Conservation (phyloP, 2,113 vertebrate genomes). For the Etheostoma cragini region DNA sequence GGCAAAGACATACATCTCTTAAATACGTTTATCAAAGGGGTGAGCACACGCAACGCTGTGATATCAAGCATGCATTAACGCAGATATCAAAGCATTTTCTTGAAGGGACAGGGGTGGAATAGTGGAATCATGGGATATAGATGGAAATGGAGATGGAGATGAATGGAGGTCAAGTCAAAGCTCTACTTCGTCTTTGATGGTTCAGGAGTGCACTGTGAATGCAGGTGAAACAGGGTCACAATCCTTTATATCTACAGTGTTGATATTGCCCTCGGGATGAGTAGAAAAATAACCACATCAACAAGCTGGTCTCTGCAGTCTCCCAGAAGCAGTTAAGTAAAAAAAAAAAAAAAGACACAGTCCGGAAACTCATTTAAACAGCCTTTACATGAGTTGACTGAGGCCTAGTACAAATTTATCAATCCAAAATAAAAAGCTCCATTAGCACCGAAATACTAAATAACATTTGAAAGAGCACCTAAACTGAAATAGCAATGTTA, state of each 20-base stretch:
- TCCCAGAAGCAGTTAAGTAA: constrained; percentile 12
- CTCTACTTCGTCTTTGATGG: constrained; percentile 1
- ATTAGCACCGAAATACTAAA: constrained; percentile 10
- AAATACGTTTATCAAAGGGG: constrained; percentile 82
- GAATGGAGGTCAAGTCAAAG: constrained; percentile 53
- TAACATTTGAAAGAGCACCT: constrained; percentile 7
- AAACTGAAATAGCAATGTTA: constrained; percentile 28
- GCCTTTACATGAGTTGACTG: background rate
- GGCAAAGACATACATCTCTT: constrained; percentile 71
- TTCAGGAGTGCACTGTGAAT: constrained; percentile 4
- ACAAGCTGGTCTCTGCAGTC: background rate
- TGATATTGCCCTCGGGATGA: constrained; percentile 8
- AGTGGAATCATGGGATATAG: constrained; percentile 57
- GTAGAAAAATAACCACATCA: constrained; percentile 32
- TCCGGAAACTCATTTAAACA: constrained; percentile 18
- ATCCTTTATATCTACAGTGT: constrained; percentile 11
- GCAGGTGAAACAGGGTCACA: constrained; percentile 37
- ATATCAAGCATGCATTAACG: constrained; percentile 73
- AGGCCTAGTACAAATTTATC: background rate
- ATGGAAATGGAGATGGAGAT: constrained; percentile 48
- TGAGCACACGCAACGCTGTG: constrained; percentile 48
- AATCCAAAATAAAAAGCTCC: background rate
- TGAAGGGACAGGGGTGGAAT: constrained; percentile 60
- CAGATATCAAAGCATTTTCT: constrained; percentile 73
- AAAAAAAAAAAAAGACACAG: background rate